Evolutionary conservation across 2,888 invertebrate species (phyloP), one percentile per base, ranked within the genome.

Genomic region (Pyralis farinalis): DNA sequence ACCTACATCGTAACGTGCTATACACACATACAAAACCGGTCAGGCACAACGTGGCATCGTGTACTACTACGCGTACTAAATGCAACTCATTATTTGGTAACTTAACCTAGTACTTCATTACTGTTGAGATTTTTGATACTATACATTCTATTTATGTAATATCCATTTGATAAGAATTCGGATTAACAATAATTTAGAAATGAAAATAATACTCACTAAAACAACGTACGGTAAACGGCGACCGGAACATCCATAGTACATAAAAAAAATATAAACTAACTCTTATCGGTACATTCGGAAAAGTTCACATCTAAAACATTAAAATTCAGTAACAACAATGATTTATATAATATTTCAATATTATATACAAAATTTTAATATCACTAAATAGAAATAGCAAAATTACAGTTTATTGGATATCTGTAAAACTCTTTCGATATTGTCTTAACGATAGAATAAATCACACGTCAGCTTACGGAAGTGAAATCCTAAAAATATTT

Each of bases 21-120:
- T 46, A 55, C 47, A 59, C 42, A 46, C 58, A 51, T 65, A 73
- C 63, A 65, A n/a, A 70, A 71, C 60, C 64, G 69, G 61, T 71
- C 71, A 83, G 85, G 85, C 85, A 84, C 85, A 72, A 75, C 67
- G 73, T 78, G 85, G 79, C 78, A 63, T 75, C 56, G 59, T 53
- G 56, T 54, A 49, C 63, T 42, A 68, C 71, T 78, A 75, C 63
- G 63, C 71, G 65, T 66, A 71, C 73, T 82, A 85, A 86, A 85
- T 86, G 83, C 82, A 79, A 75, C 70, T 71, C 64, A 58, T 68
- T 78, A 76, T 64, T 62, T 71, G 73, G 73, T 80, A 83, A 79
- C 81, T 74, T 79, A 83, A 68, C 59, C 75, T 78, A 81, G 56
- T 44, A 49, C 48, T 58, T 60, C 57, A 53, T 67, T 63, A 61